Percentiles rank a stretch among this genome's conserved stretches.
Evolutionary conservation across 2,888 invertebrate species (phyloP).

Genomic region (Gymnocheta viridis): DNA sequence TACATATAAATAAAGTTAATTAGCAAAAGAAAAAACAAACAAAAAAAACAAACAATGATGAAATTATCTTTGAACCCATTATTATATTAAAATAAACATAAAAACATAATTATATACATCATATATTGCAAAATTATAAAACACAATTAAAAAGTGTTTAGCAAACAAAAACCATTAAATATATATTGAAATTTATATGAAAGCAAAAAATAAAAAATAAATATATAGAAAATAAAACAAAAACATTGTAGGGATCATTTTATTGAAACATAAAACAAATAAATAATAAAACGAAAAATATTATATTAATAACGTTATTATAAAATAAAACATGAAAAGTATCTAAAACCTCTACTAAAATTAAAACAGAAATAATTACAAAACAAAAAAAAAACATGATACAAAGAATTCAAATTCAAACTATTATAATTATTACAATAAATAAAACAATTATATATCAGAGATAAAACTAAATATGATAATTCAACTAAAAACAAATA

Average conservation of each 20-base stretch:
- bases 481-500: constrained; percentile 62
- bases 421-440: constrained; percentile 64
- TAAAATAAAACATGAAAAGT: constrained; percentile 48
- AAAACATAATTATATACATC: constrained; percentile 24
- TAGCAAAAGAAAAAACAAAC: constrained; percentile 36
- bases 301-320: constrained; percentile 61
- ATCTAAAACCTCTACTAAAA: constrained; percentile 69
- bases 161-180: constrained; percentile 29
- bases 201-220: constrained; percentile 23
- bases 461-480: constrained; percentile 71
- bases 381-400: constrained; percentile 71
- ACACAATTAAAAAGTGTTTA: constrained; percentile 37
- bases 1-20: constrained; percentile 26
- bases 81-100: constrained; percentile 38
- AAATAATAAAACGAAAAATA: constrained; percentile 60
- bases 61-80: constrained; percentile 33
- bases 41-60: neutral
- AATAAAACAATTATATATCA: constrained; percentile 63
- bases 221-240: constrained; percentile 42
- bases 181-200: constrained; percentile 41
- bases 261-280: constrained; percentile 68
- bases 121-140: constrained; percentile 42
- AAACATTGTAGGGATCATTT: constrained; percentile 70
- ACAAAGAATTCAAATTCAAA: constrained; percentile 73
- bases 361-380: constrained; percentile 65